These are phyloP conservation scores for Dicycla oo DNA, from an alignment of 2,888 invertebrate species.

Conservation along the genomic window DNA sequence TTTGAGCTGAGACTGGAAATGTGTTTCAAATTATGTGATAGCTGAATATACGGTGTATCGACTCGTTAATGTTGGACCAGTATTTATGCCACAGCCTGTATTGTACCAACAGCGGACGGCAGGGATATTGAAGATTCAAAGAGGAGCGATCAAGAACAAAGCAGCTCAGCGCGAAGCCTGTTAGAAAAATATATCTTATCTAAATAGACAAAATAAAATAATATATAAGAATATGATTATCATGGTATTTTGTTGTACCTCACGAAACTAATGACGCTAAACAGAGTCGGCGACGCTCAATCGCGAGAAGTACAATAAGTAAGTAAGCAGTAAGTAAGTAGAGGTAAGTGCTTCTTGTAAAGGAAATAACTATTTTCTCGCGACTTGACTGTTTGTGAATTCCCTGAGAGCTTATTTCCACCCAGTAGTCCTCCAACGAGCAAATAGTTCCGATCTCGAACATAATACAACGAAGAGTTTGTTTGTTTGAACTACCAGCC, in stretches of 20 bases:
- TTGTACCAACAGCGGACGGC: constrained; percentile 15
- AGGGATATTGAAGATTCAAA: constrained; percentile 16
- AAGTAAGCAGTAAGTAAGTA: too few species aligned
- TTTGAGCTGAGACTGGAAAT: too few species aligned
- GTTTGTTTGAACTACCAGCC: too few species aligned
- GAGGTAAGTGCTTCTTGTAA: background rate
- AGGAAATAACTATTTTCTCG: constrained; percentile 20
- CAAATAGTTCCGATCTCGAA: background rate
- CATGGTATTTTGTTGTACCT: background rate
- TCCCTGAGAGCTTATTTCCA: constrained; percentile 3
- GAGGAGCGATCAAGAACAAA: constrained; percentile 27
- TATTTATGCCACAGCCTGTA: too few species aligned
- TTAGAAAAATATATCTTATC: background rate
- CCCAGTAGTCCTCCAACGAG: too few species aligned
- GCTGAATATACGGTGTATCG: too few species aligned
- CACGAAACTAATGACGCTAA: background rate
- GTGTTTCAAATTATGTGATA: too few species aligned
- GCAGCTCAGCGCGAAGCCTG: background rate
- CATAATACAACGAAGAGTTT: too few species aligned
- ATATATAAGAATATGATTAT: background rate
- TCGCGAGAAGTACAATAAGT: background rate
- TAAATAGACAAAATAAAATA: background rate
- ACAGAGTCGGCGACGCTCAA: background rate
- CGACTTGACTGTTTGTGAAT: constrained; percentile 11
- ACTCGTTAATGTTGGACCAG: too few species aligned